Base-by-base conservation (phyloP, 1,140 invertebrate genomes). In the Scaptomyza montana region DNA sequence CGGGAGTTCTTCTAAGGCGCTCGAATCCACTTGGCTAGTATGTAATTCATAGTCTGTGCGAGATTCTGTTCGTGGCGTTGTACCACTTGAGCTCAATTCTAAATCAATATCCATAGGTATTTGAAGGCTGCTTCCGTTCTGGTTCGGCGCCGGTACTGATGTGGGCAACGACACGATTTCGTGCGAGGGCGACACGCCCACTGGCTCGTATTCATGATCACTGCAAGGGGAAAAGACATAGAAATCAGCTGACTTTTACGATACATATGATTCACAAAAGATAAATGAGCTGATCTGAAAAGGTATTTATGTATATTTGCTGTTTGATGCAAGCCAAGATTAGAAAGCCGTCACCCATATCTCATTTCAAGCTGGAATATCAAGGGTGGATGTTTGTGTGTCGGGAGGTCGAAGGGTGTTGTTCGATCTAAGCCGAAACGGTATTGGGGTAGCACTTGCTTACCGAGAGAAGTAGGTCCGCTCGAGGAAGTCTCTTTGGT, bases 121-220 rank as follows among this genome's bases (percentile, higher is more conserved):
- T 45, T 53, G 77, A 36, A 82, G 53, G 71, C 77, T 70, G 53
- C 51, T 60, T 39, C 61, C 47, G 36, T 59, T 73, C 16, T 49
- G 62, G 47, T 72, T 51, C 45, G 76, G 43, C 63, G 74, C 71
- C 68, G 82, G 76, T 56, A 68, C 36, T 33, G 45, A 10, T 8
- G 57, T 30, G 3, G 45, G 16, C 59, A 21, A 9, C 10, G 6
- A 47, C 12, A 54, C 57, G 2, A 53, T 36, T 10, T 84, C 67
- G 33, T 64, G 77, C 50, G 73, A 63, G 76, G 90, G 90, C 51
- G 93, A 93, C 60, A 93, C 93, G 80, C 94, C 93, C 82, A 97
- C 95, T 71, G 96, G 96, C 93, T 97, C 96, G 93, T 97, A 97
- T 92, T 97, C 96, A 94, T 97, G 96, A 94, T 97, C 96, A 94